These are phyloP conservation scores for Thymallus thymallus DNA, from an alignment of 2,113 vertebrate genomes.

Conservation along the genomic window DNA sequence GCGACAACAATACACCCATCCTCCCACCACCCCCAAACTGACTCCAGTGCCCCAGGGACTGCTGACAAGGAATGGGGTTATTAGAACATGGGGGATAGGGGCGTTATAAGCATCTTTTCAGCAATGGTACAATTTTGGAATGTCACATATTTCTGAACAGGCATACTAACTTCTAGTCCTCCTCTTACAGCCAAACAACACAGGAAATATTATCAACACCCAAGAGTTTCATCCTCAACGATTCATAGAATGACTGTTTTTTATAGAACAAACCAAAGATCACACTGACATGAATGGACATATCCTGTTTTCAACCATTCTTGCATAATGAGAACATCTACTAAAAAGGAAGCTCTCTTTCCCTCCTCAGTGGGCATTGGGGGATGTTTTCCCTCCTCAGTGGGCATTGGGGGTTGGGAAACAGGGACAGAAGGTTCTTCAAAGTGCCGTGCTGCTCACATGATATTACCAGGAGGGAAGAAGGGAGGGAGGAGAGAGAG, in stretches of 20 bases:
- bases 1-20: too few relatives aligned
- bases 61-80: slow-evolving; percentile 43
- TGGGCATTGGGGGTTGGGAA: slow-evolving; percentile 33
- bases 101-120: slow-evolving; percentile 68
- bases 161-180: not conserved
- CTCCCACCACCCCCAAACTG: not conserved
- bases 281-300: too few relatives aligned
- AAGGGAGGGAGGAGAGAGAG: not conserved
- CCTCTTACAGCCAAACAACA: too few relatives aligned
- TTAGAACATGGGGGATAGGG: slow-evolving; percentile 23
- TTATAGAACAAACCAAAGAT: too few relatives aligned
- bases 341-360: too few relatives aligned
- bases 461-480: slow-evolving; percentile 60
- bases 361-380: slow-evolving; percentile 27
- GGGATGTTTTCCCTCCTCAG: slow-evolving; percentile 22
- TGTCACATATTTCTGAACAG: slow-evolving; percentile 59
- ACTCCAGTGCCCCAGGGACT: not conserved
- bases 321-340: too few relatives aligned
- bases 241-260: too few relatives aligned
- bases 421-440: slow-evolving; percentile 65
- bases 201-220: too few relatives aligned
- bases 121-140: slow-evolving; percentile 61
- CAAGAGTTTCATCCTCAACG: too few relatives aligned
- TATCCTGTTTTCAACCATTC: too few relatives aligned
- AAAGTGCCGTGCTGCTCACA: slow-evolving; percentile 37